Percentiles rank a stretch among this genome's conserved stretches.
These are phyloP conservation scores for Chromis chromis DNA, from an alignment of 2,797 vertebrate genomes.

Conservation along the genomic window DNA sequence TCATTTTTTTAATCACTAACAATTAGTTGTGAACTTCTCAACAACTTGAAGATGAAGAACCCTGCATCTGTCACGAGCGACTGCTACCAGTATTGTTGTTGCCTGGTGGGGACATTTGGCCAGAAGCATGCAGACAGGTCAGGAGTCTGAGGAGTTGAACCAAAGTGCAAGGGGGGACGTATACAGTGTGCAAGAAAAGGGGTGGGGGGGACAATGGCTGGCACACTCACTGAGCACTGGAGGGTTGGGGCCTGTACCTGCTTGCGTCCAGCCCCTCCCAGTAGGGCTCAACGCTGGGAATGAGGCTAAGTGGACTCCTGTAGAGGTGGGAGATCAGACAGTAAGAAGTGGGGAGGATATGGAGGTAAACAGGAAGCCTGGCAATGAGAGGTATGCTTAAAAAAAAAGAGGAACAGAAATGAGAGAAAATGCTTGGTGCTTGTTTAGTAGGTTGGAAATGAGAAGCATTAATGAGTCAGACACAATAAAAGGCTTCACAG, in stretches of 20 bases:
- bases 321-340: constrained; percentile 71
- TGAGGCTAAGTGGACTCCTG: constrained; percentile 84
- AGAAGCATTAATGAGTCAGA: constrained; percentile 1
- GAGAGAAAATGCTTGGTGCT: background rate
- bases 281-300: constrained; percentile 82
- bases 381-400: constrained; percentile 46
- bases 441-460: background rate
- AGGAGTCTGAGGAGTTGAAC: constrained; percentile 50
- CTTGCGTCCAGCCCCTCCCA: constrained; percentile 81
- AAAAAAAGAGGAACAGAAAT: constrained; percentile 31
- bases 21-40: background rate
- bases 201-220: constrained; percentile 56
- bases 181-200: constrained; percentile 58
- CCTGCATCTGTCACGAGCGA: constrained; percentile 13
- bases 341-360: constrained; percentile 56
- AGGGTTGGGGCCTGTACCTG: constrained; percentile 77
- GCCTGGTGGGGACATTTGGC: constrained; percentile 47
- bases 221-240: constrained; percentile 84
- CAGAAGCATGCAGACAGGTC: constrained; percentile 62
- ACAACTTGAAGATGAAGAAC: constrained; percentile 10
- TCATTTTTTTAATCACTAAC: background rate
- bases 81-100: constrained; percentile 52
- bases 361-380: constrained; percentile 51
- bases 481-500: background rate
- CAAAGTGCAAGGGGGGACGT: constrained; percentile 53